Percentiles rank a stretch among this genome's conserved stretches.
phyloP scores from a whole-genome alignment of 2,113 vertebrate species.

The Aegotheles bennettii region DNA sequence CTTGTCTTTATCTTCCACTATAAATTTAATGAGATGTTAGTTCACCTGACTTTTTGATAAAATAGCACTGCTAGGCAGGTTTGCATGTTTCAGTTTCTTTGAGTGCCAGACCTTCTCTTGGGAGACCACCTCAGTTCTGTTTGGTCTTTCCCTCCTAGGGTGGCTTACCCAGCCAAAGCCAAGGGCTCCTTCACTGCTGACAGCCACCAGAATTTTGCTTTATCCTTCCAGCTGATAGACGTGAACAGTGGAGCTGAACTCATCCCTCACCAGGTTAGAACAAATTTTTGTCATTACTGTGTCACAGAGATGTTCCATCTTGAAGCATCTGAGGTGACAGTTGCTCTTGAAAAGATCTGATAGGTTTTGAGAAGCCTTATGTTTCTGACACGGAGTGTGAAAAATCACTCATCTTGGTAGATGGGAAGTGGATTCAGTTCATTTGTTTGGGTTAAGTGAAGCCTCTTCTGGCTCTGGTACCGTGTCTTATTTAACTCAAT shows the following conservation, averaged over 20 bases:
- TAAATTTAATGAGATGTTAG: not conserved
- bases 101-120: not conserved
- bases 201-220: conserved; percentile 96
- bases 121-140: not conserved
- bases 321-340: not conserved
- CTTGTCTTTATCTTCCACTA: too few species aligned
- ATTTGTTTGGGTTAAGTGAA: not conserved
- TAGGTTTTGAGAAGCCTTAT: not conserved
- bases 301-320: not conserved
- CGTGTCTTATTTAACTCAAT: not conserved
- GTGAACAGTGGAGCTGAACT: conserved; percentile 91
- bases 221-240: conserved; percentile 94
- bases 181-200: conserved; percentile 90
- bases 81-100: not conserved
- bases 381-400: not conserved
- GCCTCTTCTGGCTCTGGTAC: not conserved
- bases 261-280: conserved; percentile 92
- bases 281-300: not conserved
- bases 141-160: conserved; percentile 67
- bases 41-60: not conserved
- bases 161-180: conserved; percentile 90
- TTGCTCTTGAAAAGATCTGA: not conserved
- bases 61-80: not conserved
- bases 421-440: not conserved
- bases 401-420: not conserved